Conservation (phyloP, 2,888 invertebrate species). For the Oasisia sp. region DNA sequence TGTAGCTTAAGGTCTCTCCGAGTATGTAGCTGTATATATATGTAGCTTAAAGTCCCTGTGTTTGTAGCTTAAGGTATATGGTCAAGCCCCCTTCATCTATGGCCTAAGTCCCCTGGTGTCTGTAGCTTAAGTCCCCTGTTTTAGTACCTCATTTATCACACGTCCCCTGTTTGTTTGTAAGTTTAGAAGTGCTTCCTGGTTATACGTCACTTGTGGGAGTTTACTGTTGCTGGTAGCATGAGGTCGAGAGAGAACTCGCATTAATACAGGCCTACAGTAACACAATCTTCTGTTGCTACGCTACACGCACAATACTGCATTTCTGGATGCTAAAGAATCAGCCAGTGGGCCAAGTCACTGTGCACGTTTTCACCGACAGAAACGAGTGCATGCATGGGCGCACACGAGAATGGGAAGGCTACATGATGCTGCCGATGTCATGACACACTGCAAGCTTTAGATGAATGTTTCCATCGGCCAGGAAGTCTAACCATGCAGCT, state of each 20-base stretch:
- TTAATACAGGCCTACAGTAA: background rate
- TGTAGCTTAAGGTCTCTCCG: background rate
- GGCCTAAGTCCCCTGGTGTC: too few species aligned
- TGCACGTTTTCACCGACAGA: background rate
- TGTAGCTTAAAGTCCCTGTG: background rate
- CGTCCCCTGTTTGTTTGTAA: too few species aligned
- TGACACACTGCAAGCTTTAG: too few species aligned
- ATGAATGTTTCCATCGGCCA: too few species aligned
- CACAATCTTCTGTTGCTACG: background rate
- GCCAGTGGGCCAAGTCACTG: background rate
- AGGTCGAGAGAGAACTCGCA: background rate
- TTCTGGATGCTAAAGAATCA: background rate
- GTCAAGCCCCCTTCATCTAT: too few species aligned
- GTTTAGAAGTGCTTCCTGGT: too few species aligned
- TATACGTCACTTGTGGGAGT: background rate
- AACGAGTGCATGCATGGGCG: background rate
- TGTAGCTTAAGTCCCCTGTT: too few species aligned
- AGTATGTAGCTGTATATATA: too few species aligned
- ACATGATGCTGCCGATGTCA: too few species aligned
- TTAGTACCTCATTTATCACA: too few species aligned
- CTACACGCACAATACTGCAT: background rate
- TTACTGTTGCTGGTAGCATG: background rate
- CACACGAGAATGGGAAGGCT: too few species aligned
- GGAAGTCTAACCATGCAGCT: background rate
- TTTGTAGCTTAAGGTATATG: too few species aligned